Evolutionary conservation across 2,888 invertebrate genomes (phyloP), one percentile per base, ranked within the genome.

Genomic region (Megalurothrips usitatus): DNA sequence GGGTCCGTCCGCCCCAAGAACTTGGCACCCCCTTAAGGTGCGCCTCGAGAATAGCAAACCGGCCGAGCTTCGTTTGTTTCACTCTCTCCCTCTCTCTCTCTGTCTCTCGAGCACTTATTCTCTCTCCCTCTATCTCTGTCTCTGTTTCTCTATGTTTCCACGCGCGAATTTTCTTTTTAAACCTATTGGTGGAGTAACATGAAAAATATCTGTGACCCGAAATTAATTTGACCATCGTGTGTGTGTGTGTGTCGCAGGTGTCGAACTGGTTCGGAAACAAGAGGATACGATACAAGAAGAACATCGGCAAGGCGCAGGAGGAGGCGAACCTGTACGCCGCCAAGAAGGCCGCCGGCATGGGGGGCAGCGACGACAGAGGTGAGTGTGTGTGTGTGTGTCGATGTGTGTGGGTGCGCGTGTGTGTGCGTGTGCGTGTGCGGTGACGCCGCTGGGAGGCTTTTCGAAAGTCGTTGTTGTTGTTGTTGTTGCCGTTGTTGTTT

Each of bases 251-350:
- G 23, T 88, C 88, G 12, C 91, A 96, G 95, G 97, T 98, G 83
- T 98, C 98, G 85, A 99, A 99, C 92, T 99, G 99, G 99, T 99
- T 99, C 88, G 99, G 99, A 85, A 99, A 99, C 90, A 99, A 99
- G 89, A 93, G 99, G 87, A 99, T 99, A 90, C 94, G 99, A 86
- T 99, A 99, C 91, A 99, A 99, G 94, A 99, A 99, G 91, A 99
- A 99, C 89, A 99, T 99, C 85, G 98, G 98, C 86, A 99, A 99
- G 89, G 98, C 98, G 82, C 98, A 99, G 89, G 99, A 99, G 89
- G 99, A 99, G 89, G 99, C 99, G 82, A 98, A 98, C 89, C 90
- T 99, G 86, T 99, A 99, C 89, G 98, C 98, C 83, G 98, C 98
- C 84, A 99, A 99, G 90, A 98, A 98, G 88, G 97, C 97, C 84